Evolutionary conservation across 2,113 vertebrate species (phyloP).

Genomic region (Actenoides lindsayi): DNA sequence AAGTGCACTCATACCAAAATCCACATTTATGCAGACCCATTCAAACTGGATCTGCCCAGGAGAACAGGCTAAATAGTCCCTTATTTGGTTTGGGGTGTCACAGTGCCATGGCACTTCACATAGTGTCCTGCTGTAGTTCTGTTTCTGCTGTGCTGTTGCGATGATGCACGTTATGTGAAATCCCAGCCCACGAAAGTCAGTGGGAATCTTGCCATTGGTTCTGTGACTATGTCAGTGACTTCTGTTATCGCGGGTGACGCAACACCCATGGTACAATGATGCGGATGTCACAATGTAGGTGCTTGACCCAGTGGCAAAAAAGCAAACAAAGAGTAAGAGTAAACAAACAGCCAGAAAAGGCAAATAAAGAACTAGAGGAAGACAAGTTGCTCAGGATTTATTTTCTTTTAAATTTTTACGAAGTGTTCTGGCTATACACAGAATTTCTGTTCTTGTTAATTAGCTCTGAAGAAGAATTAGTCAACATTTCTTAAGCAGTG

Average conservation of each 20-base stretch:
- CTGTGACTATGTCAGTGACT: neutral
- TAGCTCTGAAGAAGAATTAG: neutral
- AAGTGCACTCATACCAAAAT: neutral
- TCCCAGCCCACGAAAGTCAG: neutral
- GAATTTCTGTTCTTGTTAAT: neutral
- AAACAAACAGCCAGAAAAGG: neutral
- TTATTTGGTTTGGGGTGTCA: neutral
- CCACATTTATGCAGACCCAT: neutral
- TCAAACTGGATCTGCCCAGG: neutral
- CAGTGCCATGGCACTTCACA: neutral
- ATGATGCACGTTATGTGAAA: neutral
- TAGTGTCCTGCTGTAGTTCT: neutral
- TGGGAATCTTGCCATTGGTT: neutral
- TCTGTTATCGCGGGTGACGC: slow-evolving; percentile 18
- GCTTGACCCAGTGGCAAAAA: neutral
- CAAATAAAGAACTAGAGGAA: neutral
- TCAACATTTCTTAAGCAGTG: neutral
- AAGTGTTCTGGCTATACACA: neutral
- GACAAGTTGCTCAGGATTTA: neutral
- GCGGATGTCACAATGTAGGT: neutral
- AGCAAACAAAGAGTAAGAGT: neutral
- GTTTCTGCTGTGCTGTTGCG: neutral
- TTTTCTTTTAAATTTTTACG: neutral
- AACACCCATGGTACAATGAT: neutral
- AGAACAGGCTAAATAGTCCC: neutral